Evolutionary conservation across 2,888 invertebrate species (phyloP), one percentile per base, ranked within the genome.

Genomic region (Anagyrus pseudococci): DNA sequence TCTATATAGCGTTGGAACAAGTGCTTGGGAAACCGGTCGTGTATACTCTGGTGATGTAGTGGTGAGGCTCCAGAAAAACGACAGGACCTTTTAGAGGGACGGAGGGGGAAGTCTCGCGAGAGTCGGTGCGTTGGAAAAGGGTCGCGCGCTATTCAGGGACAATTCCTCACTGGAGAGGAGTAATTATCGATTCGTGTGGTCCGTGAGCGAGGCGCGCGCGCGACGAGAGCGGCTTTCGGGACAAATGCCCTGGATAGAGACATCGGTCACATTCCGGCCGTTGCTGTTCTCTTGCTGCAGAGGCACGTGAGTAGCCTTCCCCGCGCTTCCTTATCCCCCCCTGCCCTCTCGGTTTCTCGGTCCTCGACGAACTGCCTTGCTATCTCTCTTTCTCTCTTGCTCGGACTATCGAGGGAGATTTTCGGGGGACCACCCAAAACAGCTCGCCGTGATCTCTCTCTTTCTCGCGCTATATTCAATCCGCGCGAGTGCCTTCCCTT

Each of bases 111-210:
- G n/a, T n/a, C n/a, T n/a, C n/a, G n/a, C n/a, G n/a, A n/a, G n/a
- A n/a, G n/a, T n/a, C n/a, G n/a, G n/a, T n/a, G n/a, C n/a, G n/a
- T n/a, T 75, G 77, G 75, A 77, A 78, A 78, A 75, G 76, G 73
- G 71, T 17, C 41, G 58, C 49, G 37, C 26, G n/a, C n/a, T n/a
- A n/a, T n/a, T n/a, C n/a, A 19, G 49, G 25, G 29, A 75, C 75
- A 75, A 79, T 77, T 78, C 79, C 77, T 75, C 75, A 74, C 66
- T 68, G 65, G 73, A n/a, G n/a, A n/a, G n/a, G n/a, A 70, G 74
- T 75, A 79, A 79, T 80, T 80, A 80, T 80, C 80, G 80, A 80
- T 80, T 79, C 73, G 80, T 80, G 80, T 80, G 80, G 80, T 80
- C 80, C 75, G 53, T 29, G n/a, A 49, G 33, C 44, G 49, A 37